Percentiles rank a stretch among this genome's conserved stretches.
Conservation (phyloP, 37 sponge, comb jelly and placozoan species). For the Spongilla lacustris region DNA sequence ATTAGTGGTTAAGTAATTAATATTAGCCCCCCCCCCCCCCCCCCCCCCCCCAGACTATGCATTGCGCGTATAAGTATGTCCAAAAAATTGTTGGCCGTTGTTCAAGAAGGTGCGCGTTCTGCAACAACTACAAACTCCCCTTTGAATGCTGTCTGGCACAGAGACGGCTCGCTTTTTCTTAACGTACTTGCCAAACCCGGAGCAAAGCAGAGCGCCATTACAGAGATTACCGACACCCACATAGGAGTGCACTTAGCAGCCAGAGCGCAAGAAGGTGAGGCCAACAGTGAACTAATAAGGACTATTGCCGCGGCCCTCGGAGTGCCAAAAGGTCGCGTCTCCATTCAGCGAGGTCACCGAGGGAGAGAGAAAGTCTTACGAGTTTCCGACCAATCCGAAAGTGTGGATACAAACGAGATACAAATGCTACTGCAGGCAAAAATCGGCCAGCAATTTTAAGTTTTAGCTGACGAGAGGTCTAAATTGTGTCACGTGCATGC, state of each 20-base stretch:
- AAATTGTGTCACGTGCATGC: neutral
- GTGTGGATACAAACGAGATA: neutral
- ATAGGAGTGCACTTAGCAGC: conserved; percentile 46
- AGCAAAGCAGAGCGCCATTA: conserved; percentile 24
- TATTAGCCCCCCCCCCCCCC: too few relatives aligned
- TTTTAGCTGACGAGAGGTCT: neutral
- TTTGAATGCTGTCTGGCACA: neutral
- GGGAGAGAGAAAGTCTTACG: neutral
- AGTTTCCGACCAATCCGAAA: neutral
- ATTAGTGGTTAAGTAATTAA: too few relatives aligned
- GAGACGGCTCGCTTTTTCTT: conserved; percentile 7
- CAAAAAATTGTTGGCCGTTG: neutral
- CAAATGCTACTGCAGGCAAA: neutral
- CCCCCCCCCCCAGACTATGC: too few relatives aligned
- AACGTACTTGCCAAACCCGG: conserved; percentile 29
- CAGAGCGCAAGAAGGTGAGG: conserved; percentile 37
- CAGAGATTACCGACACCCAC: conserved; percentile 3
- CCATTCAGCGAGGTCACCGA: neutral
- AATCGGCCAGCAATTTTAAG: neutral
- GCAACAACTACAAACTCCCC: neutral
- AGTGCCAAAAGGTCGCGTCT: neutral
- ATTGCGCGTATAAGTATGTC: neutral
- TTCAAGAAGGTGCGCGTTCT: neutral
- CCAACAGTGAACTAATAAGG: conserved; percentile 27
- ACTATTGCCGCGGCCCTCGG: conserved; percentile 16